Evolutionary conservation across 1,140 invertebrate genomes (phyloP).

Genomic region (Pemphigus obesinymphae): DNA sequence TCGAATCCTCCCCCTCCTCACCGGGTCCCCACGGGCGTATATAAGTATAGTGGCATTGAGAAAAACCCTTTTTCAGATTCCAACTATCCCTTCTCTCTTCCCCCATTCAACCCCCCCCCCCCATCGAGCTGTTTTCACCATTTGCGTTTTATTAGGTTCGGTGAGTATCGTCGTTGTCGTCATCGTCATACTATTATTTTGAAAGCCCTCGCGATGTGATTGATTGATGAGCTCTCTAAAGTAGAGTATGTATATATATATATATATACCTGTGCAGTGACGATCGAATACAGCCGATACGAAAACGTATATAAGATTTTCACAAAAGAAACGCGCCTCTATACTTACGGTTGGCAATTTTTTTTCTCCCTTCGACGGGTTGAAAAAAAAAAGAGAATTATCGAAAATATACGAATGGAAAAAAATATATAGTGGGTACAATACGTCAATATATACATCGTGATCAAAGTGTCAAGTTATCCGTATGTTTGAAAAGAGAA

Average conservation of each 20-base stretch:
- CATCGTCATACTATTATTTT: slow-evolving; percentile 10
- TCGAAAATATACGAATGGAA: too few species aligned
- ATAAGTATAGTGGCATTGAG: slow-evolving; percentile 24
- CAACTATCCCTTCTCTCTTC: not conserved
- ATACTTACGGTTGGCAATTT: not conserved
- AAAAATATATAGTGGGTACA: too few species aligned
- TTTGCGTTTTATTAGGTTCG: not conserved
- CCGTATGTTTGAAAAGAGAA: too few species aligned
- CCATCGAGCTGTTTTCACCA: not conserved
- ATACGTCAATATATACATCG: too few species aligned
- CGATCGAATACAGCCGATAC: slow-evolving; percentile 1
- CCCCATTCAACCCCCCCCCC: too few species aligned
- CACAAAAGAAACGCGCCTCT: slow-evolving; percentile 6
- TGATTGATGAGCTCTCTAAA: slow-evolving; percentile 34
- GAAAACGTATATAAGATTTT: not conserved
- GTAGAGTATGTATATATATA: not conserved
- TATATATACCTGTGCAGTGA: not conserved
- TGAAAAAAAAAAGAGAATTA: not conserved
- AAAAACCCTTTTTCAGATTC: not conserved
- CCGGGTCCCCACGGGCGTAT: too few species aligned
- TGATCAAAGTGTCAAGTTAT: too few species aligned
- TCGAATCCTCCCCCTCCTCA: too few species aligned
- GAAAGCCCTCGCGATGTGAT: slow-evolving; percentile 11
- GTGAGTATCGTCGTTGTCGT: not conserved
- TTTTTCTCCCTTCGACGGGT: not conserved